Base-by-base conservation (phyloP, 2,113 vertebrate species). In the Dicrurus megarhynchus region DNA sequence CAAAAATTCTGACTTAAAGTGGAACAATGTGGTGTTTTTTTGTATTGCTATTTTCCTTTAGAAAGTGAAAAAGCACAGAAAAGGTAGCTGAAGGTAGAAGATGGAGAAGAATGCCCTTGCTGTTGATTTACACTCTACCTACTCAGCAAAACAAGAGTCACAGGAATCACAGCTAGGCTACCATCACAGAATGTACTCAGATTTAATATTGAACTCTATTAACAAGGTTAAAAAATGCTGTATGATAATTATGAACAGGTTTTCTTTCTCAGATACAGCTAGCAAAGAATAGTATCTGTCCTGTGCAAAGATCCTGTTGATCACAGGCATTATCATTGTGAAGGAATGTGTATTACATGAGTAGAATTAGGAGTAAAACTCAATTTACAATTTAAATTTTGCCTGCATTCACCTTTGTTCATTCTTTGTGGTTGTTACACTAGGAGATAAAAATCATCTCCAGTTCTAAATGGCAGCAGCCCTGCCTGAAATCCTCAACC, bases 121-220 rank as follows among this genome's bases (percentile, higher is more conserved):
- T 86, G 24, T 78, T 80, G 63, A 85, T 91, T 87, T 83, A 33
- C 53, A 69, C 42, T 80, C 35, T 61, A 50, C 55, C 11, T 90
- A 16, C 44, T 78, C 64, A 76, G 56, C 60, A 91, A 78, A 95
- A 73, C 11, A 86, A 52, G 69, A 83, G 49, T 53, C 27, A 22
- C 1, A 59, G 47, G 42, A 70, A 61, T 91, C 63, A 74, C 56
- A 53, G 44, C 49, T 79, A 46, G 52, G 21, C 33, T 89, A 53
- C 33, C 55, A 59, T 93, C n/a, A 60, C 19, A 78, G 46, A 73
- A 39, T 33, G 33, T 87, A 22, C 10, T 82, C 22, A 59, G 47
- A 46, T 84, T 81, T 74, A 85, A 56, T 75, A 82, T 5, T 46
- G 47, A 67, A 64, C 23, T 87, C 46, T 67, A 30, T 69, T 93